phyloP scores from a whole-genome alignment of 92 coral and sea anemone genomes.

The Desmophyllum pertusum region DNA sequence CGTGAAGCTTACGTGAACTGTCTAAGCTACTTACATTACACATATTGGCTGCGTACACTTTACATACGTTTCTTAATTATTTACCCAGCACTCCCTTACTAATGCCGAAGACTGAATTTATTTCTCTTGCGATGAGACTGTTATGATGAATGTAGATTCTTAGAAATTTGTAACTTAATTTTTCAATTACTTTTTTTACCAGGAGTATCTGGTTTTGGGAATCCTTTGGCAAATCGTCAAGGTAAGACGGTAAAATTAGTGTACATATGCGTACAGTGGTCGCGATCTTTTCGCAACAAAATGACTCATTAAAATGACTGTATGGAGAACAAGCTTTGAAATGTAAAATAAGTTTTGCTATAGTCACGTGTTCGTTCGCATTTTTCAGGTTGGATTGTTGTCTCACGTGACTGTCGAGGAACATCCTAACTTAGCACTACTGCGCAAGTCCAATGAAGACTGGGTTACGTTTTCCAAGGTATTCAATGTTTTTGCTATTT shows the following conservation, averaged over 20 bases:
- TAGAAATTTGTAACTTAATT: not conserved
- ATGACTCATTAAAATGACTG: no score
- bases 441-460: slow-evolving; percentile 44
- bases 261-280: no score
- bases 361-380: no score
- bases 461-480: slow-evolving; percentile 42
- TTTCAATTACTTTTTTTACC: not conserved
- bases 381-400: slow-evolving; percentile 30
- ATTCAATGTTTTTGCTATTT: not conserved
- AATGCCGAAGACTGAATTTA: no score
- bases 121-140: no score
- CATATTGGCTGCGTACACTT: not conserved
- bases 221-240: slow-evolving; percentile 40
- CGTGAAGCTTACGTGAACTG: no score
- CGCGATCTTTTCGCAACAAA: no score
- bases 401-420: slow-evolving; percentile 39
- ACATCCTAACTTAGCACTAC: slow-evolving; percentile 25
- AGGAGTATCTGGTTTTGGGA: slow-evolving; percentile 37
- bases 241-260: no score
- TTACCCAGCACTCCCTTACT: not conserved
- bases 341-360: not conserved
- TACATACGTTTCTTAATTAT: not conserved
- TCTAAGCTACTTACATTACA: no score
- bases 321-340: no score
- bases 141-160: no score